Base-by-base conservation (phyloP, 2,797 vertebrate genomes). In the Myotis myotis region DNA sequence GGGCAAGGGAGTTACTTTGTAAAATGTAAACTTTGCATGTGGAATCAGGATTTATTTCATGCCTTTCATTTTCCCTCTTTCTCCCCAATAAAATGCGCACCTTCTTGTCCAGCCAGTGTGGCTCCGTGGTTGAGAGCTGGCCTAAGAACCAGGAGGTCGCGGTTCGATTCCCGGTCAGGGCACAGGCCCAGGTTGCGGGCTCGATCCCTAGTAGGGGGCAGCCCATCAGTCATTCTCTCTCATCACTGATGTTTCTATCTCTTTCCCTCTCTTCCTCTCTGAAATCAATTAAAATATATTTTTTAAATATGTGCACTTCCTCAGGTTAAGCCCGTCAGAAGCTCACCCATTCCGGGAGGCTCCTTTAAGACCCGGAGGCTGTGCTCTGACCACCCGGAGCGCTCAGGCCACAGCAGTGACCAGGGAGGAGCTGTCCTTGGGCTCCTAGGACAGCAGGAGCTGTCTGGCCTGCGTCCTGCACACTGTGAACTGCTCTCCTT, bases 401-500 rank as follows among this genome's bases (percentile, higher is more conserved):
- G 7, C 30, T n/a, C 30, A 60, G 62, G 62, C 30, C 62, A 53
- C 51, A n/a, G 30, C 62, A n/a, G n/a, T 9, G n/a, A 33, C 64
- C n/a, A 33, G n/a, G 64, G 64, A 4, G 16, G 62, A 3, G 28
- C 60, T 64, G 60, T 16, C 28, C 60, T 16, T 16, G 28, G 60
- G 60, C 28, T 28, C 28, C 6, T 6, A n/a, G 60, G 41, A 3
- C 9, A 4, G 28, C 47, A 7, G 74, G 47, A 12, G 74, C 47
- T 38, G 17, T 44, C 3, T 28, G 57, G 30, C 60, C 7, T n/a
- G 30, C 30, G 28, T 8, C 71, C 23, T 20, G 36, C 0, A 62
- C 41, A 4, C 1, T 1, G 0, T 8, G 15, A 13, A 2, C 5
- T 19, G 4, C 1, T 70, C 38, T 81, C 8, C 41, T 20, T 36